Evolutionary conservation across 1,140 invertebrate species (phyloP).

Genomic region (Hesperophylax magnus): DNA sequence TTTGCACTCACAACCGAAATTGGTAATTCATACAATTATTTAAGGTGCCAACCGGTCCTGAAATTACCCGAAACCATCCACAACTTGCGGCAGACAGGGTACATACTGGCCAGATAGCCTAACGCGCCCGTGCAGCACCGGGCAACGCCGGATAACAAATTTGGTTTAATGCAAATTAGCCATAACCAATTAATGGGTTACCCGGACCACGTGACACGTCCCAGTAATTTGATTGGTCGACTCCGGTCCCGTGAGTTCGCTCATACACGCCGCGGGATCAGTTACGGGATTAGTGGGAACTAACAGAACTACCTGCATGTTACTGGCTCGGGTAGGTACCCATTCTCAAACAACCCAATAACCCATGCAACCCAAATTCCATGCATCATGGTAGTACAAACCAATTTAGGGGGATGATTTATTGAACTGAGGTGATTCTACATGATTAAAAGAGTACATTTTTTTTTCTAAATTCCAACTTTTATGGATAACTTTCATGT

Average conservation of each 20-base stretch:
- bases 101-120: background rate
- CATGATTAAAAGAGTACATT: too few relatives aligned
- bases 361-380: too few relatives aligned
- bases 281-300: background rate
- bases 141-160: slow-evolving; percentile 21
- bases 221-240: slow-evolving; percentile 29
- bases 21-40: too few relatives aligned
- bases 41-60: too few relatives aligned
- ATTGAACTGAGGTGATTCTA: too few relatives aligned
- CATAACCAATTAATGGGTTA: slow-evolving; percentile 23
- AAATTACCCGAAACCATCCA: background rate
- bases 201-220: slow-evolving; percentile 21
- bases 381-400: too few relatives aligned
- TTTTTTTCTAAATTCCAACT: too few relatives aligned
- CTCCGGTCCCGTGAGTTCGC: slow-evolving; percentile 10
- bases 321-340: too few relatives aligned
- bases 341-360: too few relatives aligned
- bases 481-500: too few relatives aligned
- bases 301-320: background rate
- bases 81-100: background rate
- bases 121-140: background rate
- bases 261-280: background rate
- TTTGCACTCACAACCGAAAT: too few relatives aligned
- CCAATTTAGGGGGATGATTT: too few relatives aligned
- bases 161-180: slow-evolving; percentile 27